A percentile compares a stretch with the other conserved stretches of the same genome.
Evolutionary conservation across 2,113 vertebrate species (phyloP).

Genomic region (Xyrauchen texanus): DNA sequence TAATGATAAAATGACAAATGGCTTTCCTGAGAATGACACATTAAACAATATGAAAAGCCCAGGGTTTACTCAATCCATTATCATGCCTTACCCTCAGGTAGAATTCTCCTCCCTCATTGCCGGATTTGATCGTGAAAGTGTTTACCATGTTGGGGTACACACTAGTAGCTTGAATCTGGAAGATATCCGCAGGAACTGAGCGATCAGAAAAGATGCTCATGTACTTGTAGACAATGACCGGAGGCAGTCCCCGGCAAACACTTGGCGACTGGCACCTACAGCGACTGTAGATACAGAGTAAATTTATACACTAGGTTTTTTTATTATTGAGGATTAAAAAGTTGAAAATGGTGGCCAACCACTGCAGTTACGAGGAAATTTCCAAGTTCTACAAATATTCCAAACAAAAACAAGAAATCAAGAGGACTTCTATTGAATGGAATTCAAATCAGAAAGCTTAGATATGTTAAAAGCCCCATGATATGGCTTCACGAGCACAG

Average conservation of each 20-base stretch:
- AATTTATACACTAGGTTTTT: neutral
- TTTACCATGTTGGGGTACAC: conserved; percentile 93
- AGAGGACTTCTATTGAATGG: neutral
- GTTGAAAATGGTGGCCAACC: neutral
- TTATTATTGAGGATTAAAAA: too few species aligned
- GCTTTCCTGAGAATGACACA: too few species aligned
- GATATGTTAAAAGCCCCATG: too few species aligned
- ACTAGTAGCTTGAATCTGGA: conserved; percentile 96
- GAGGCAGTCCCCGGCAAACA: conserved; percentile 83
- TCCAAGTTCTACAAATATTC: neutral
- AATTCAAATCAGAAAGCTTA: too few species aligned
- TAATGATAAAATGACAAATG: too few species aligned
- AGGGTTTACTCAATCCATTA: neutral
- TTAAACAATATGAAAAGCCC: too few species aligned
- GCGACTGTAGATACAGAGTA: conserved; percentile 73
- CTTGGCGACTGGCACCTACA: conserved; percentile 85
- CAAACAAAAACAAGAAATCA: neutral
- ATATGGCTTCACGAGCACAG: too few species aligned
- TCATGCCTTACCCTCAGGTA: conserved; percentile 88
- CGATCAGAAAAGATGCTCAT: conserved; percentile 96
- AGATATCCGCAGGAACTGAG: conserved; percentile 91
- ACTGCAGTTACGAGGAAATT: neutral
- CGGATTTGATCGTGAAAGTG: conserved; percentile 94
- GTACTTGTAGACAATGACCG: conserved; percentile 94
- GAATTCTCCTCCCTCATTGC: conserved; percentile 93